Base-by-base conservation (phyloP, 1,140 invertebrate genomes). In the Cydia amplana region DNA sequence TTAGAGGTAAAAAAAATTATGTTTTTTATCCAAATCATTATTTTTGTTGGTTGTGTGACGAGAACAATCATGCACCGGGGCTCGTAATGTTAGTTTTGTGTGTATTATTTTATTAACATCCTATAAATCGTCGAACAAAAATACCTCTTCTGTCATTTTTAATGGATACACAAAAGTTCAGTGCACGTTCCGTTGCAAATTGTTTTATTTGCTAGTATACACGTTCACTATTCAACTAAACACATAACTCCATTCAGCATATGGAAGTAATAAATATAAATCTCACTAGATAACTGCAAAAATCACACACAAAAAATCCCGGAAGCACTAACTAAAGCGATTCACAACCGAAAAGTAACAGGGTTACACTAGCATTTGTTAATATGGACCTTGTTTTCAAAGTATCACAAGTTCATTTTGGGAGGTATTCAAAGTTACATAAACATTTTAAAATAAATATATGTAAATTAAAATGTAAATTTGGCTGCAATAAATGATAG, bases 231-330 rank as follows among this genome's bases (percentile, higher is more conserved):
- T 18, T 18, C 4, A 55, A 55, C n/a, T 55, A 20, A 18, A 55
- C 10, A 55, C n/a, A 18, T 5, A 1, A 7, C n/a, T 55, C 12
- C 16, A 46, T 46, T 16, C 3, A 55, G n/a, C n/a, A 55, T 55
- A 18, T 55, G 51, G n/a, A 55, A n/a, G 51, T n/a, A 55, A 55
- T 55, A 55, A 6, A 55, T 55, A 55, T 55, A 55, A 18, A 55
- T 55, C 7, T 55, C n/a, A 18, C 51, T 55, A 55, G n/a, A 55
- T 55, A 55, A 55, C 51, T 55, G 51, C 6, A 51, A 51, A 18
- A 55, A 18, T 55, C 16, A 55, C 51, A 55, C 5, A 55, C 51
- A 18, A 18, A 55, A n/a, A 18, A 40, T 10, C 36, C 43, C 10
- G 43, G 12, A 46, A 46, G 14, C 43, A 46, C 12, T 43, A 51